Evolutionary conservation across 2,113 vertebrate species (phyloP), one percentile per base, ranked within the genome.

Genomic region (Trichomycterus rosablanca): DNA sequence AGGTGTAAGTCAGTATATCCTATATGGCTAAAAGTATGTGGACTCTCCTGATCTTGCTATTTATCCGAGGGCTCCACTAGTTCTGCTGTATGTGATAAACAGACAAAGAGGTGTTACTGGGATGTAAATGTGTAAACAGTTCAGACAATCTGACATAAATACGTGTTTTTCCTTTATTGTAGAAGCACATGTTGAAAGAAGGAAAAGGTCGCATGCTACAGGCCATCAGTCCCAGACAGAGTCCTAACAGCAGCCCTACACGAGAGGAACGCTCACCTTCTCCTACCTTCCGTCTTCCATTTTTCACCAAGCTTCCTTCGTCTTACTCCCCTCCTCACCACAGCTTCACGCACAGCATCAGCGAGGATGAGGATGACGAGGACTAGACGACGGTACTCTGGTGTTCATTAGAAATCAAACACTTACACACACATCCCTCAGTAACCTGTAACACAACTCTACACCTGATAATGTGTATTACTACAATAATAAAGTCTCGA

Each of bases 131-230:
- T n/a, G n/a, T n/a, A n/a, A n/a, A n/a, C n/a, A n/a, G n/a, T n/a
- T n/a, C n/a, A n/a, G n/a, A n/a, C n/a, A n/a, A n/a, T n/a, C n/a
- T n/a, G n/a, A n/a, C n/a, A n/a, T n/a, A n/a, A n/a, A n/a, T n/a
- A n/a, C n/a, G n/a, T n/a, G n/a, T n/a, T 39, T 15, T n/a, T 14
- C 8, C 11, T 16, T 15, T 44, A 20, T 15, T 1, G 24, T 76
- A 93, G 91, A 92, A 93, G 66, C 90, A 91, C 68, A 92, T 90
- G 87, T 74, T 93, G 84, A 92, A 93, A 60, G 90, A 93, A 67
- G 90, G 91, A 15, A 92, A 89, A 74, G 91, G 92, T 24, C 83
- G 90, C 42, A 92, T 92, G 91, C 83, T 92, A 57, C 91, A 93
- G 71, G 90, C 90, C 70, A 93, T 93, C 84, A 93, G 90, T 74